Evolutionary conservation across 2,888 invertebrate genomes (phyloP).

Genomic region (Scotopteryx bipunctaria): DNA sequence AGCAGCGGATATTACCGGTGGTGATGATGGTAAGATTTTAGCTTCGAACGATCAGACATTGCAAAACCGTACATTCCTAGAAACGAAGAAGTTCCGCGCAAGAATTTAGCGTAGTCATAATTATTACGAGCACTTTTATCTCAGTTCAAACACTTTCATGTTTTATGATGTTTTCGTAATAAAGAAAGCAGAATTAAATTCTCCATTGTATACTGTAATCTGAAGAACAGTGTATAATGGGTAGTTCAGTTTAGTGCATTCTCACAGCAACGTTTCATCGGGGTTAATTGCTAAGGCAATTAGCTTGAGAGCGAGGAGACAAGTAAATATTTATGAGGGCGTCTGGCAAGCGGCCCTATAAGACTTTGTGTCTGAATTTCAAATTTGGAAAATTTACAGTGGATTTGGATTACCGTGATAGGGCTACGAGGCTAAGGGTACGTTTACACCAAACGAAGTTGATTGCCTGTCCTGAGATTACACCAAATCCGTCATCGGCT

Average conservation of each 20-base stretch:
- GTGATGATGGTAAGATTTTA: too few relatives aligned
- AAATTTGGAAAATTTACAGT: constrained; percentile 6
- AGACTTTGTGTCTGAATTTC: constrained; percentile 11
- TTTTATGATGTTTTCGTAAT: constrained; percentile 23
- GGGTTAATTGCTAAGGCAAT: constrained; percentile 66
- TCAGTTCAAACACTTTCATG: constrained; percentile 12
- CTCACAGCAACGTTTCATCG: constrained; percentile 46
- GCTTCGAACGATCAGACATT: too few relatives aligned
- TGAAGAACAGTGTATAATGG: constrained; percentile 18
- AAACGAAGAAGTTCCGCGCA: too few relatives aligned
- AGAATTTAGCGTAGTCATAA: too few relatives aligned
- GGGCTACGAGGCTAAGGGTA: too few relatives aligned
- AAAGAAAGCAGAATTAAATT: constrained; percentile 17
- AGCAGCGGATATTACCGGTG: too few relatives aligned
- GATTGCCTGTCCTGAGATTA: too few relatives aligned
- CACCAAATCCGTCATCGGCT: too few relatives aligned
- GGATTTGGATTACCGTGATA: constrained; percentile 4
- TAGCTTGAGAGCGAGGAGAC: constrained; percentile 52
- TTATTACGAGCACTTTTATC: constrained; percentile 14
- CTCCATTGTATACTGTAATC: constrained; percentile 25
- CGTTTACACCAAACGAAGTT: too few relatives aligned
- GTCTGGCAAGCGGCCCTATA: constrained; percentile 28
- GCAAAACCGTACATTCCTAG: too few relatives aligned
- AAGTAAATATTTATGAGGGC: constrained; percentile 51
- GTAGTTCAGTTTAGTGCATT: constrained; percentile 43